Evolutionary conservation across 2,888 invertebrate species (phyloP).

Genomic region (Synergus japonicus): DNA sequence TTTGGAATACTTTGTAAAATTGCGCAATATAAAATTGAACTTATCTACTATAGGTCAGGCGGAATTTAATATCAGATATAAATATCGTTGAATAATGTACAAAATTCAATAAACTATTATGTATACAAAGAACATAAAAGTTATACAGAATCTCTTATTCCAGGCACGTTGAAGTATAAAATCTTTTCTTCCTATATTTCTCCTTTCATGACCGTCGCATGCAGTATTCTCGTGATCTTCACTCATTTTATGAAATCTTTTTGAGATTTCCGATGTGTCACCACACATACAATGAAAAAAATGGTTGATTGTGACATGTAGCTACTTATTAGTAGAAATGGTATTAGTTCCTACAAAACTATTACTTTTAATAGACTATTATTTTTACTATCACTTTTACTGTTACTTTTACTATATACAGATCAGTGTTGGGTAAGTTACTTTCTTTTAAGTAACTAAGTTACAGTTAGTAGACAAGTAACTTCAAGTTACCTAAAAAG

Average conservation of each 20-base stretch:
- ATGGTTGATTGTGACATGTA: too few species aligned
- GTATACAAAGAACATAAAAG: conserved; percentile 11
- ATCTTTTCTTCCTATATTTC: conserved; percentile 16
- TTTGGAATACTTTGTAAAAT: background rate
- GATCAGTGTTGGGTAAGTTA: too few species aligned
- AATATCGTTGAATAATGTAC: background rate
- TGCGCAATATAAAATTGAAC: background rate
- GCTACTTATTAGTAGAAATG: too few species aligned
- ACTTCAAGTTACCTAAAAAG: too few species aligned
- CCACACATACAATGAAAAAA: too few species aligned
- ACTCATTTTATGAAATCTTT: conserved; percentile 33
- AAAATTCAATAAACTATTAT: conserved; percentile 4
- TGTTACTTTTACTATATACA: too few species aligned
- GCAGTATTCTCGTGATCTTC: conserved; percentile 30
- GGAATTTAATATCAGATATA: background rate
- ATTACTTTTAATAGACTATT: too few species aligned
- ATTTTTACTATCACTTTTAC: too few species aligned
- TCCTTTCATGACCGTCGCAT: conserved; percentile 6
- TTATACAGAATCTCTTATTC: conserved; percentile 8
- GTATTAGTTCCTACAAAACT: too few species aligned
- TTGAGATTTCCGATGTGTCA: conserved; percentile 16
- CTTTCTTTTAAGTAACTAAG: too few species aligned
- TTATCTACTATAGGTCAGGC: background rate
- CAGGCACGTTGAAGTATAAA: conserved; percentile 28
- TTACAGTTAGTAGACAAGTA: too few species aligned